Evolutionary conservation across 1,140 invertebrate genomes (phyloP).

Genomic region (Nephila pilipes): DNA sequence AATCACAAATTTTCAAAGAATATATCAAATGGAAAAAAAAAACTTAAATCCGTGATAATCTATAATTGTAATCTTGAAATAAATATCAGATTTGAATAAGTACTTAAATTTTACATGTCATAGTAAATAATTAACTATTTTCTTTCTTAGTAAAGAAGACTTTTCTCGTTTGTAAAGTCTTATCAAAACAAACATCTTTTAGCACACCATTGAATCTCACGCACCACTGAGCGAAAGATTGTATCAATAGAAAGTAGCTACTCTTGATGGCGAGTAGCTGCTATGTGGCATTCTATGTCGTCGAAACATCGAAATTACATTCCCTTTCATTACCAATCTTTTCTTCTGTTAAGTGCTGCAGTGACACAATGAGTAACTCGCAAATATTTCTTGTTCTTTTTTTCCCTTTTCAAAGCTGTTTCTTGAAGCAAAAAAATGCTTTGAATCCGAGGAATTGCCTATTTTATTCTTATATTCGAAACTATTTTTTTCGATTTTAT

Average conservation of each 20-base stretch:
- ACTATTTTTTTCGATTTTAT: neutral
- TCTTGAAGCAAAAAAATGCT: neutral
- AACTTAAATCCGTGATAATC: too few species aligned
- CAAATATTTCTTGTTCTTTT: neutral
- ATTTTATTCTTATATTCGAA: neutral
- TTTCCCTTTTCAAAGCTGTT: neutral
- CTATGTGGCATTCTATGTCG: neutral
- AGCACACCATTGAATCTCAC: neutral
- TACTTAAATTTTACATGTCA: too few species aligned
- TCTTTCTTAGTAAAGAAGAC: neutral
- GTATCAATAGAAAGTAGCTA: neutral
- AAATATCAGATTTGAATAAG: too few species aligned
- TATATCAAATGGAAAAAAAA: too few species aligned
- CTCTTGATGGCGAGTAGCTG: neutral
- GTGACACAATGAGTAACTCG: slow-evolving; percentile 12
- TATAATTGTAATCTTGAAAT: too few species aligned
- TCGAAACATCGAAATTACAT: neutral
- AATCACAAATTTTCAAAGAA: too few species aligned
- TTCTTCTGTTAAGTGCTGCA: neutral
- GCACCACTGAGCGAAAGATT: neutral
- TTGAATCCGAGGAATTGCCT: neutral
- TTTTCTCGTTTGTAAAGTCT: too few species aligned
- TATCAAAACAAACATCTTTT: too few species aligned
- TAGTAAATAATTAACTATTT: neutral
- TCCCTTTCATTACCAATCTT: neutral